Evolutionary conservation across 2,113 vertebrate genomes (phyloP).

Genomic region (Tragelaphus strepsiceros): DNA sequence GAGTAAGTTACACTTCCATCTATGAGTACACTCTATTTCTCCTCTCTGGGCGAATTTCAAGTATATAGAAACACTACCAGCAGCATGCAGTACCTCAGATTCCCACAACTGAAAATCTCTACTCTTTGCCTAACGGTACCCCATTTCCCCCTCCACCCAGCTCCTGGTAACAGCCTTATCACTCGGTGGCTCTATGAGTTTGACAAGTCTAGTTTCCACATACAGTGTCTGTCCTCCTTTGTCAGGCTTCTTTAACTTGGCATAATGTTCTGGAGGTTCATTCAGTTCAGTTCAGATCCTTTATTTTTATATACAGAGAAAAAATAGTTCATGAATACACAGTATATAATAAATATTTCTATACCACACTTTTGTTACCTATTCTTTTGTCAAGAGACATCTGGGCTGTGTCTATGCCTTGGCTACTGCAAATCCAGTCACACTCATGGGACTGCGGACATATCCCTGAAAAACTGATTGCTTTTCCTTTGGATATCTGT

Average conservation of each 20-base stretch:
- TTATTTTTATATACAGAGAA: not conserved
- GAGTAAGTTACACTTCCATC: no score
- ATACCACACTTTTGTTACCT: not conserved
- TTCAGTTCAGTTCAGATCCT: not conserved
- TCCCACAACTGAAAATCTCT: not conserved
- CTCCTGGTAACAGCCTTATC: not conserved
- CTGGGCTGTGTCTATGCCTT: not conserved
- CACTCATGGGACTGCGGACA: no score
- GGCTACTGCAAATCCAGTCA: no score
- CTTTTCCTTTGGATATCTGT: no score
- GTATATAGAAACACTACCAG: not conserved
- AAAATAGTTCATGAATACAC: not conserved
- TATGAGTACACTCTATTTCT: not conserved
- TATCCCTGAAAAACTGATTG: no score
- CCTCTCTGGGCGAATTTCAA: not conserved
- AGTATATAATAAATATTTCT: not conserved
- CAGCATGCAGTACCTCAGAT: not conserved
- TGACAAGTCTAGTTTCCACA: not conserved
- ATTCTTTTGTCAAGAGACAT: not conserved
- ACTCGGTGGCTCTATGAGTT: not conserved
- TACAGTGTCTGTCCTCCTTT: not conserved
- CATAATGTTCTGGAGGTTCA: not conserved
- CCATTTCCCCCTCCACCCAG: not conserved
- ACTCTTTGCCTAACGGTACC: not conserved
- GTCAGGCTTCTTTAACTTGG: no score